Evolutionary conservation across 1,140 invertebrate genomes (phyloP).

Genomic region (Dysdera silvatica): DNA sequence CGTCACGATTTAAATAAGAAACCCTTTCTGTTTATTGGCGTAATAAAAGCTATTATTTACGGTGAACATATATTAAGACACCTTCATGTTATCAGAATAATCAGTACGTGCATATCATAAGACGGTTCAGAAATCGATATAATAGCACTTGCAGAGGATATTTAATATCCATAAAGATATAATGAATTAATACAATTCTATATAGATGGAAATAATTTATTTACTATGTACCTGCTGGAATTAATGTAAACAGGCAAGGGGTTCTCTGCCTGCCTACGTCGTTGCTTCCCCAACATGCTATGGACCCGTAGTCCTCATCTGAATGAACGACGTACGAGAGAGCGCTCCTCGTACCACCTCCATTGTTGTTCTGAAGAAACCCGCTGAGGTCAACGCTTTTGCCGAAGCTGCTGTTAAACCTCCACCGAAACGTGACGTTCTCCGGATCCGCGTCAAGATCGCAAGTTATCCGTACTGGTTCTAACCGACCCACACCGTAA

Average conservation of each 20-base stretch:
- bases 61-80: no score
- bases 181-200: no score
- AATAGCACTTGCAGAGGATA: no score
- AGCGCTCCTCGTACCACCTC: constrained; percentile 17
- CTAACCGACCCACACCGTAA: constrained; percentile 35
- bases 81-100: no score
- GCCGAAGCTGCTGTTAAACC: constrained; percentile 10
- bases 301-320: constrained; percentile 64
- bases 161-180: no score
- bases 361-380: constrained; percentile 10
- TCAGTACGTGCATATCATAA: no score
- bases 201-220: no score
- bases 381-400: constrained; percentile 6
- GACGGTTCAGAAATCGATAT: no score
- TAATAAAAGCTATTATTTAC: no score
- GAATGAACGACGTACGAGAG: constrained; percentile 51
- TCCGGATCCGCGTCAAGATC: constrained; percentile 35
- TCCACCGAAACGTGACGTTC: constrained; percentile 30
- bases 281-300: constrained; percentile 79
- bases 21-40: no score
- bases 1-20: no score
- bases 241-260: constrained; percentile 71
- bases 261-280: constrained; percentile 65
- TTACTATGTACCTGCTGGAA: constrained; percentile 75
- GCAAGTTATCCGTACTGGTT: constrained; percentile 37